phyloP scores from a whole-genome alignment of 2,113 vertebrate species.

The Antennarius striatus region DNA sequence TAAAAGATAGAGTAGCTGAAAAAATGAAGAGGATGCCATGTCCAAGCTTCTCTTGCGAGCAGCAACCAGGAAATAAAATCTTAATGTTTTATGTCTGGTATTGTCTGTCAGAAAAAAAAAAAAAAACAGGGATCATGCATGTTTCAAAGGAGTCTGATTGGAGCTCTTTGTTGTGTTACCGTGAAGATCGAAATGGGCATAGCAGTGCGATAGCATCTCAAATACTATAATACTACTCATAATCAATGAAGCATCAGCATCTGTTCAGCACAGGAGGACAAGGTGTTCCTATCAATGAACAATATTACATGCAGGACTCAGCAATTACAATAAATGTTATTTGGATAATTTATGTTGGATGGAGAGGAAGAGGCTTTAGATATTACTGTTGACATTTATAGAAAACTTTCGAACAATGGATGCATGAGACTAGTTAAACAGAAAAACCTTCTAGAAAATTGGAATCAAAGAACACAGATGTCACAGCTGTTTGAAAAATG shows the following conservation, averaged over 20 bases:
- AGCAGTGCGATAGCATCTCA: constrained; percentile 70
- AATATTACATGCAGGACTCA: constrained; percentile 55
- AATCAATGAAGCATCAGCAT: constrained; percentile 69
- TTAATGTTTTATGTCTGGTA: constrained; percentile 5
- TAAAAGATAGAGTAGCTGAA: constrained; percentile 19
- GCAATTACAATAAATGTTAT: constrained; percentile 42
- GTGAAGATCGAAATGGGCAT: constrained; percentile 47
- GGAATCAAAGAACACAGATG: too few species aligned
- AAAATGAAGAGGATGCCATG: constrained; percentile 18
- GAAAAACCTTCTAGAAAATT: too few species aligned
- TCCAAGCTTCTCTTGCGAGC: constrained; percentile 22
- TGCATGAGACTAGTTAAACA: too few species aligned
- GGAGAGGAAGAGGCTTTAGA: neutral
- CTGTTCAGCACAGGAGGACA: constrained; percentile 58
- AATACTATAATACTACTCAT: constrained; percentile 70
- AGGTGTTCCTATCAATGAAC: constrained; percentile 41
- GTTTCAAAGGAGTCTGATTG: constrained; percentile 63
- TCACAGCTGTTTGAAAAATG: too few species aligned
- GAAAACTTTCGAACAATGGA: too few species aligned
- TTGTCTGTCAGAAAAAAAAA: constrained; percentile 38
- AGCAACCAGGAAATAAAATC: constrained; percentile 5
- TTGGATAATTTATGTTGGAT: constrained; percentile 34
- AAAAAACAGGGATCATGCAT: constrained; percentile 50
- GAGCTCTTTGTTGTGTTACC: constrained; percentile 43
- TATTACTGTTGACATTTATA: too few species aligned